Percentiles rank a stretch among this genome's conserved stretches.
phyloP scores from a whole-genome alignment of 1,140 invertebrate species.

The Drosophila bocki region DNA sequence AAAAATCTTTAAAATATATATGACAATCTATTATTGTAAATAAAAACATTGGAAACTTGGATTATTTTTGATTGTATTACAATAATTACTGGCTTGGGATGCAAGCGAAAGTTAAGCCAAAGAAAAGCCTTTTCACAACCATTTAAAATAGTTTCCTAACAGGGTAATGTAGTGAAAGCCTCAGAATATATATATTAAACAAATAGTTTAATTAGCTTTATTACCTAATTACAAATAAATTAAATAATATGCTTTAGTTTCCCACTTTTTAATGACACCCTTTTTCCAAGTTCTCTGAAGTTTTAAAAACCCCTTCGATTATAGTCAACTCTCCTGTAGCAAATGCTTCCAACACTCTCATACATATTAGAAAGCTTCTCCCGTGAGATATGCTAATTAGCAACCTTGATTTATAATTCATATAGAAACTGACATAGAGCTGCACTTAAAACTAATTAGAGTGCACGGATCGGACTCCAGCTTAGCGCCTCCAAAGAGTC shows the following conservation, averaged over 20 bases:
- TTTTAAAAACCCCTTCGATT: not conserved
- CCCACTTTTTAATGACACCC: not conserved
- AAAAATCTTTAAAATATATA: too few relatives aligned
- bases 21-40: too few relatives aligned
- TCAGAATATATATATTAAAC: not conserved
- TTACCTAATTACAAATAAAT: not conserved
- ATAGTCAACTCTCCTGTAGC: not conserved
- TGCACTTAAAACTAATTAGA: slow-evolving; percentile 11
- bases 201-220: not conserved
- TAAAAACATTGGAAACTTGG: not conserved
- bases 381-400: slow-evolving; percentile 25
- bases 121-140: not conserved
- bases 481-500: slow-evolving; percentile 7
- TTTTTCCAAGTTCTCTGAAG: too few relatives aligned
- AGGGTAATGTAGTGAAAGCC: not conserved
- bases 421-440: slow-evolving; percentile 14
- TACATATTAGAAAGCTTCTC: slow-evolving; percentile 43
- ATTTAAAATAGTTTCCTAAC: not conserved
- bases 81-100: too few relatives aligned
- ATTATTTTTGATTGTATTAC: not conserved
- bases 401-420: slow-evolving; percentile 41
- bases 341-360: not conserved
- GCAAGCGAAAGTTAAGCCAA: not conserved
- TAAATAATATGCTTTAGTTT: not conserved
- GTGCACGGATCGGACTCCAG: slow-evolving; percentile 7